Evolutionary conservation across 2,113 vertebrate species (phyloP).

Genomic region (Nycticryphes semicollaris): DNA sequence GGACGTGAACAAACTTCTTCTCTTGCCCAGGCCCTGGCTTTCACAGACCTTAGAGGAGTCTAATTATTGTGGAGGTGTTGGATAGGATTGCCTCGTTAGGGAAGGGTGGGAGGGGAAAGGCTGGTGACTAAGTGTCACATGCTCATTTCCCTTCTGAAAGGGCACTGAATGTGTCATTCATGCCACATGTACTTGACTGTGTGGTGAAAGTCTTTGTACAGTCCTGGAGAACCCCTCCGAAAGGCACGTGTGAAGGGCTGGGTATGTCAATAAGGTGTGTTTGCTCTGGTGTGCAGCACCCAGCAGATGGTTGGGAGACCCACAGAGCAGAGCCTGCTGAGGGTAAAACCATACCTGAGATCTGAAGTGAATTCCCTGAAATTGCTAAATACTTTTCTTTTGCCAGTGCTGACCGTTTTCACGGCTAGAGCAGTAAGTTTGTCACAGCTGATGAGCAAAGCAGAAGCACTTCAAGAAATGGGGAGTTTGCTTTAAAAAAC

Average conservation of each 20-base stretch:
- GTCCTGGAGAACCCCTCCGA: neutral
- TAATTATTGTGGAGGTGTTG: neutral
- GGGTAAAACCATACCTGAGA: accelerated
- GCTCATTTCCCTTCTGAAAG: accelerated
- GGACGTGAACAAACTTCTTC: no score
- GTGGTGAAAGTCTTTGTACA: accelerated
- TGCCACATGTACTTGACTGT: accelerated
- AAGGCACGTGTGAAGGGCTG: neutral
- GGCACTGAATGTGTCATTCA: accelerated
- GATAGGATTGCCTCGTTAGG: accelerated
- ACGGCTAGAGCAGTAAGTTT: neutral
- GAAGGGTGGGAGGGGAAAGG: neutral
- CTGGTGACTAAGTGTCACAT: neutral
- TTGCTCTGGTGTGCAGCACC: no score
- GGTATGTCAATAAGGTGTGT: neutral
- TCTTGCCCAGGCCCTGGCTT: neutral
- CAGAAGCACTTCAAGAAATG: neutral
- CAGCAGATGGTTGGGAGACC: neutral
- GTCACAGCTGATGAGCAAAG: neutral
- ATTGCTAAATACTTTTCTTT: neutral
- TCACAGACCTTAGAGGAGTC: neutral
- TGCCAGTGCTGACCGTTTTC: neutral
- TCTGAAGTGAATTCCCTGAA: neutral
- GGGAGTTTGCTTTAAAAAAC: neutral
- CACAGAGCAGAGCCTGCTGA: no score